Conservation (phyloP, 2,888 invertebrate species). For the Plebejus argus region DNA sequence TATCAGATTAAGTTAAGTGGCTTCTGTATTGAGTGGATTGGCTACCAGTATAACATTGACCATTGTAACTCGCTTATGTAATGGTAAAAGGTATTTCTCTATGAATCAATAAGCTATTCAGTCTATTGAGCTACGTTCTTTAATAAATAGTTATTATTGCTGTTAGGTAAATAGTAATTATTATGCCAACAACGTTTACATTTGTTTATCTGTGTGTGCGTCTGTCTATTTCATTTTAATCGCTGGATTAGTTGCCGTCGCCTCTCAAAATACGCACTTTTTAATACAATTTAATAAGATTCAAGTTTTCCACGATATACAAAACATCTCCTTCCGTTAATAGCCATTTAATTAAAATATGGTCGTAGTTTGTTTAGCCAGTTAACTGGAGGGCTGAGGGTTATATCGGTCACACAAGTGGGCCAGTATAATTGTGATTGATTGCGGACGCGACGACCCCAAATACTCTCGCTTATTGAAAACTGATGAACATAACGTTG, state of each 20-base stretch:
- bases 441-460: background rate
- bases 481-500: background rate
- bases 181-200: background rate
- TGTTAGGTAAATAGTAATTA: background rate
- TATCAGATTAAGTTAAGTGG: slow-evolving; percentile 12
- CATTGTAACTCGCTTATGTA: background rate
- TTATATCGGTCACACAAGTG: background rate
- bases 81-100: background rate
- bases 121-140: background rate
- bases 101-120: background rate
- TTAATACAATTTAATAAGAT: background rate
- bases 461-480: background rate
- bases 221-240: too few species aligned
- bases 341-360: background rate
- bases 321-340: background rate
- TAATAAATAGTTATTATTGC: background rate
- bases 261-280: background rate
- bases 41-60: background rate
- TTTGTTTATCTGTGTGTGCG: background rate
- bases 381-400: background rate
- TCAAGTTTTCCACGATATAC: background rate
- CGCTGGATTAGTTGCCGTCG: too few species aligned
- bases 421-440: slow-evolving; percentile 18
- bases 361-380: background rate
- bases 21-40: background rate